phyloP scores from a whole-genome alignment of 2,888 invertebrate genomes.

The Blomia tropicalis region DNA sequence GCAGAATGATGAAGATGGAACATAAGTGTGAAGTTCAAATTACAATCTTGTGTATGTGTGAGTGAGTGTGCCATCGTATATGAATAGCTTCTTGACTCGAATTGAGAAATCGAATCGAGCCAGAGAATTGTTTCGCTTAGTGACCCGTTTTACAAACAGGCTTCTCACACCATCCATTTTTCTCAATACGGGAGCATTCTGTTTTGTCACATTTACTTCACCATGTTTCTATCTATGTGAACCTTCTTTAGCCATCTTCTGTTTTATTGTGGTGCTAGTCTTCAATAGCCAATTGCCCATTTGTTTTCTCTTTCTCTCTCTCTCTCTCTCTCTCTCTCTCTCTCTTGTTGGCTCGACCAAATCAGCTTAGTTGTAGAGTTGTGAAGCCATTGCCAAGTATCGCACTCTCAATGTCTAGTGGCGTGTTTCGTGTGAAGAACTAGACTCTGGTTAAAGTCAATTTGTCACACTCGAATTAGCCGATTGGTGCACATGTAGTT shows the following conservation, averaged over 20 bases:
- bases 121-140: slow-evolving; percentile 7
- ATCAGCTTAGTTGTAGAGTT: neutral
- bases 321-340: neutral
- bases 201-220: too few relatives aligned
- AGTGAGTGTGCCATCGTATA: too few relatives aligned
- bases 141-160: slow-evolving; percentile 13
- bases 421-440: slow-evolving; percentile 9
- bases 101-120: slow-evolving; percentile 1
- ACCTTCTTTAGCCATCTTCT: neutral
- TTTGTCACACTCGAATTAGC: slow-evolving; percentile 1
- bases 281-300: neutral
- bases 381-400: neutral
- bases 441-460: slow-evolving; percentile 11
- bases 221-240: too few relatives aligned
- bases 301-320: neutral
- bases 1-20: too few relatives aligned
- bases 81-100: too few relatives aligned
- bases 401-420: slow-evolving; percentile 10
- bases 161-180: neutral
- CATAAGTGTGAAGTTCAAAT: too few relatives aligned
- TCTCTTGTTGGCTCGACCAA: neutral
- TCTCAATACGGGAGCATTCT: too few relatives aligned
- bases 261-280: neutral
- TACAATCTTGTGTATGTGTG: too few relatives aligned
- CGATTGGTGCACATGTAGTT: too few relatives aligned